Evolutionary conservation across 2,797 vertebrate species (phyloP).

Genomic region (Dipus sagitta): DNA sequence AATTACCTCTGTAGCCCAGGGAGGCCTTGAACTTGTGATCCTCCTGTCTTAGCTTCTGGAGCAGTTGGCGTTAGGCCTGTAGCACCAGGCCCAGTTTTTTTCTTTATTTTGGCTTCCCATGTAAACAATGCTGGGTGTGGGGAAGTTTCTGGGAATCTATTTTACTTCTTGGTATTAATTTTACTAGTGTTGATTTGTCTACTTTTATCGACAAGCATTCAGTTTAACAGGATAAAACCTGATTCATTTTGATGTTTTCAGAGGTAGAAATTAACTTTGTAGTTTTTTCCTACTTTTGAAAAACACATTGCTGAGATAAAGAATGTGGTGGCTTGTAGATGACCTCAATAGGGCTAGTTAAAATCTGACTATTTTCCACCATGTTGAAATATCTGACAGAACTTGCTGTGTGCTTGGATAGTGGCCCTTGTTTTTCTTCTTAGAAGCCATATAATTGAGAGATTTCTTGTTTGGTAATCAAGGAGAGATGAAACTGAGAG

Average conservation of each 20-base stretch:
- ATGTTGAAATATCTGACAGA: conserved; percentile 78
- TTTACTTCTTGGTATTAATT: conserved; percentile 66
- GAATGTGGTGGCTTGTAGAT: conserved; percentile 72
- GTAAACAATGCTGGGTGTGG: conserved; percentile 50
- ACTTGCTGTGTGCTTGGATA: conserved; percentile 73
- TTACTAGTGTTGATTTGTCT: conserved; percentile 52
- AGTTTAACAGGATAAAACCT: conserved; percentile 73
- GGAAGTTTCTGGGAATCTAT: conserved; percentile 38
- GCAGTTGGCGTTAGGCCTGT: not conserved
- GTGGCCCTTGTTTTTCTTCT: conserved; percentile 50
- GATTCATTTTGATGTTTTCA: conserved; percentile 79
- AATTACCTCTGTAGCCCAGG: not conserved
- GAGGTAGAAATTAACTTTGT: conserved; percentile 73
- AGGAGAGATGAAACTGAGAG: conserved; percentile 71
- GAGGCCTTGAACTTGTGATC: not conserved
- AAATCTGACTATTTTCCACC: conserved; percentile 69
- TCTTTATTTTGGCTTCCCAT: conserved; percentile 44
- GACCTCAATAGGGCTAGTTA: conserved; percentile 78
- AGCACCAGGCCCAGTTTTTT: not conserved
- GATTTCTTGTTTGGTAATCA: conserved; percentile 72
- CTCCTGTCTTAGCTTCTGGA: not conserved
- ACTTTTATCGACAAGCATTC: conserved; percentile 66
- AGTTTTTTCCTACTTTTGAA: conserved; percentile 60
- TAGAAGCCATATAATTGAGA: conserved; percentile 70
- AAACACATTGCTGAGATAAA: conserved; percentile 78